phyloP scores from a whole-genome alignment of 2,113 vertebrate genomes.

The Notothenia rossii region DNA sequence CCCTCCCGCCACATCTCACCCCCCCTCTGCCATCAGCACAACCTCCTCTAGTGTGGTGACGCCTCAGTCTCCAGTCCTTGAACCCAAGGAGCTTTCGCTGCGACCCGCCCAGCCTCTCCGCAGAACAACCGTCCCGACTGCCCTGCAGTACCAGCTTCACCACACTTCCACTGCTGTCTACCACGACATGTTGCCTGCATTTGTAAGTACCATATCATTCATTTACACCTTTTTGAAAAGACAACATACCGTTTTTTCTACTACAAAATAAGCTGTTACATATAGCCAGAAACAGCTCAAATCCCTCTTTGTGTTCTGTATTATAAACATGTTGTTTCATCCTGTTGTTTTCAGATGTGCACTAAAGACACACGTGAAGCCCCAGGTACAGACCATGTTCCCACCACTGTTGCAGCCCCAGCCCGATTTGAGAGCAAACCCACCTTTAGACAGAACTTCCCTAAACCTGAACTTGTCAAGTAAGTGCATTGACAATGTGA shows the following conservation, averaged over 20 bases:
- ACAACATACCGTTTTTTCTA: neutral
- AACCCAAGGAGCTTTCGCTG: slow-evolving; percentile 92
- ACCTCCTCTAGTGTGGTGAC: slow-evolving; percentile 51
- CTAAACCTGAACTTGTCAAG: slow-evolving; percentile 92
- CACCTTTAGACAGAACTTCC: slow-evolving; percentile 88
- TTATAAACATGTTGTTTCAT: neutral
- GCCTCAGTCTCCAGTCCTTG: slow-evolving; percentile 76
- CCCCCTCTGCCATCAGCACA: slow-evolving; percentile 67
- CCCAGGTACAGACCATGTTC: slow-evolving; percentile 84
- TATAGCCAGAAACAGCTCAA: neutral
- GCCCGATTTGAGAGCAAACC: slow-evolving; percentile 92
- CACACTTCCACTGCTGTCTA: slow-evolving; percentile 94
- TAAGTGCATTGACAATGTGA: slow-evolving; percentile 76
- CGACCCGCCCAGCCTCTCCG: slow-evolving; percentile 92
- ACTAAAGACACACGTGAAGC: slow-evolving; percentile 91
- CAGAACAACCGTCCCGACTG: slow-evolving; percentile 86
- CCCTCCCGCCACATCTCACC: slow-evolving; percentile 80
- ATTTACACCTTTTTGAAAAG: neutral
- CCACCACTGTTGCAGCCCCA: slow-evolving; percentile 85
- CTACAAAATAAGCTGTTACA: neutral
- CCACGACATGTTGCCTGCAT: slow-evolving; percentile 99
- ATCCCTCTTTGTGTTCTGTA: neutral
- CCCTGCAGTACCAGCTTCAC: slow-evolving; percentile 91
- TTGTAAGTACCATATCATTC: slow-evolving; percentile 86
- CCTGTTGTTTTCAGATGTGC: slow-evolving; percentile 90